Percentiles rank a stretch among this genome's conserved stretches.
These are phyloP conservation scores for Megalops atlanticus DNA, from an alignment of 2,113 vertebrate species.

Conservation along the genomic window DNA sequence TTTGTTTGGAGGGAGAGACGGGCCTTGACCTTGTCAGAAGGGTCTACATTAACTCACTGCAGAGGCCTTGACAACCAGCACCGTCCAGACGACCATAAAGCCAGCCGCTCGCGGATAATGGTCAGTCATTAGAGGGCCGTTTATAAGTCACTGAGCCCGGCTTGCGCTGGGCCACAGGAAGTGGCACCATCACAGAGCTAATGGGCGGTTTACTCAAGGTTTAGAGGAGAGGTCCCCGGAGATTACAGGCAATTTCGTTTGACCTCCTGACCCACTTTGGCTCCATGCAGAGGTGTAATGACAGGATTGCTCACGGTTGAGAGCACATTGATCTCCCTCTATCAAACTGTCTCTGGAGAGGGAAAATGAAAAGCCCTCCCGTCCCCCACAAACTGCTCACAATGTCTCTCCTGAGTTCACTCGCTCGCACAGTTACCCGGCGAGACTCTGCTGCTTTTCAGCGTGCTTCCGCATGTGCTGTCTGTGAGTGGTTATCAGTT, in stretches of 20 bases:
- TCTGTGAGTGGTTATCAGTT: not conserved
- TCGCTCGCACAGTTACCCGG: not conserved
- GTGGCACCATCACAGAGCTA: not conserved
- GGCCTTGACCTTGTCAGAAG: not conserved
- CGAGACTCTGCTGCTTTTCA: not conserved
- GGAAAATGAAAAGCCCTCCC: not conserved
- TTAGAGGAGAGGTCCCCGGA: not conserved
- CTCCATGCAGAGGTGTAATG: not conserved
- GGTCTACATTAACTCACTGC: not conserved
- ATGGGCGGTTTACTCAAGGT: not conserved
- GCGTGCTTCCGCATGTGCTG: not conserved
- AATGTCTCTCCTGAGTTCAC: not conserved
- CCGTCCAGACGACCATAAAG: not conserved
- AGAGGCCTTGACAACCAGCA: not conserved
- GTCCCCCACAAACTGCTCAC: no score
- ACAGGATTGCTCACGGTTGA: not conserved
- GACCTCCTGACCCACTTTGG: not conserved
- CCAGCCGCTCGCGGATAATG: not conserved
- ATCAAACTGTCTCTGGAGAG: not conserved
- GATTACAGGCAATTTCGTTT: constrained; percentile 2
- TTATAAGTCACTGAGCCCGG: not conserved
- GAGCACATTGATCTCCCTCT: not conserved
- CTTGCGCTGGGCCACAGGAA: not conserved
- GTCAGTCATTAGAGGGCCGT: not conserved
- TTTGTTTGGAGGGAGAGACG: not conserved